A percentile compares a stretch with the other conserved stretches of the same genome.
Evolutionary conservation across 1,140 invertebrate genomes (phyloP).

Genomic region (Thaumatotibia leucotreta): DNA sequence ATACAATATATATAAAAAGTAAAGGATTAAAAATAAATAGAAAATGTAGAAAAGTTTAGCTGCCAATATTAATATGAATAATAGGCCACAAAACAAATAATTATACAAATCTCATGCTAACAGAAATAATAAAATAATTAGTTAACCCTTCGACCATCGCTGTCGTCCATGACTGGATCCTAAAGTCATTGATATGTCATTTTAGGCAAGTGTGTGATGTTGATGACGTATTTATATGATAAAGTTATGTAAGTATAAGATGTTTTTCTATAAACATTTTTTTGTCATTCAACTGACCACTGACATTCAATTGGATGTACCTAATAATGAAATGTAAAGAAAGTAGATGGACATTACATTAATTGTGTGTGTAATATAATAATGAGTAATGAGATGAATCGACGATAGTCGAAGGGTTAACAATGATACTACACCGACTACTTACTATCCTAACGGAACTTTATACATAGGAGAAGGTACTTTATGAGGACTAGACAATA

Average conservation of each 20-base stretch:
- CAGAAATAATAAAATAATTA: not conserved
- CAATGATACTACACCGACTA: not conserved
- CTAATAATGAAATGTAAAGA: no score
- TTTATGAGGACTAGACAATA: slow-evolving; percentile 5
- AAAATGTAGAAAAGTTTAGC: not conserved
- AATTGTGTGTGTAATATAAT: not conserved
- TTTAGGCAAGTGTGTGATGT: not conserved
- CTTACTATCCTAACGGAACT: not conserved
- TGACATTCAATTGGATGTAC: no score
- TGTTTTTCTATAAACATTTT: no score
- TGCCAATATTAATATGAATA: slow-evolving; percentile 9
- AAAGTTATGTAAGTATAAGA: no score
- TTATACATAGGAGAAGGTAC: slow-evolving; percentile 5
- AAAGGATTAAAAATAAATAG: not conserved
- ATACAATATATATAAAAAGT: not conserved
- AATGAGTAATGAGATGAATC: not conserved
- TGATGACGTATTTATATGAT: no score
- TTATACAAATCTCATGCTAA: not conserved
- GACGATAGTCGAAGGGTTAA: not conserved
- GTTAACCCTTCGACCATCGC: not conserved
- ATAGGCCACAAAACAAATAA: not conserved
- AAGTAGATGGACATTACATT: no score
- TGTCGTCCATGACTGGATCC: not conserved
- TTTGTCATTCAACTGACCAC: no score
- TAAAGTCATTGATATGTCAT: not conserved